Base-by-base conservation (phyloP, 2,888 invertebrate species). In the Saturnia pavonia region DNA sequence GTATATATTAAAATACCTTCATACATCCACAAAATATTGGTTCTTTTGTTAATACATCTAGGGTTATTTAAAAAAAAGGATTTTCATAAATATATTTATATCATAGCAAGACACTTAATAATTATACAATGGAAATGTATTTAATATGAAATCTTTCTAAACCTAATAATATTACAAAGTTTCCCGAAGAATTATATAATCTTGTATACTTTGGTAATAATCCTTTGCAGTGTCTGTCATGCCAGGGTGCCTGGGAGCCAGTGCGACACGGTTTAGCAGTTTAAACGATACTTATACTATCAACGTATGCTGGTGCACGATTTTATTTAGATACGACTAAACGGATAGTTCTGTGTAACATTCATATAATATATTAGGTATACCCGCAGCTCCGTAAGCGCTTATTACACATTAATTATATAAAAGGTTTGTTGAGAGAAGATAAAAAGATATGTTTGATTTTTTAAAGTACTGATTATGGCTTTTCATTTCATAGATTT, bases 191-290 rank as follows among this genome's bases (percentile, higher is more conserved):
- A 14, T 25, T 57, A 57, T 60, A 27, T 27, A 60, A 27, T 27
- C 14, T 25, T 60, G 57, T 60, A 60, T 60, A 60, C 27, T 60
- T 60, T 60, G 25, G 57, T 60, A 60, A 60, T 60, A 60, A 60
- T 60, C 57, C 57, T 60, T 57, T 60, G 12, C 57, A 60, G 57
- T 14, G 57, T n/a, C n/a, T n/a, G 57, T 60, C 57, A 27, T 12
- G 57, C 27, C 27, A 25, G 25, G 6, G 14, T 25, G 57, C 57
- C 57, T 22, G 14, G 57, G 57, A 27, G 57, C 27, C 25, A 60
- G 25, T 60, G 57, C 25, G 27, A 60, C 25, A 27, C 16, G 27
- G 14, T 60, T 25, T 25, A 60, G 27, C 57, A 27, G 57, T 60
- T 27, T 25, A 14, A 60, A 14, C 12, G 57, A 60, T 60, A 25